A percentile compares a stretch with the other conserved stretches of the same genome.
Conservation (phyloP, 1,140 invertebrate species). For the Zaprionus ghesquierei region DNA sequence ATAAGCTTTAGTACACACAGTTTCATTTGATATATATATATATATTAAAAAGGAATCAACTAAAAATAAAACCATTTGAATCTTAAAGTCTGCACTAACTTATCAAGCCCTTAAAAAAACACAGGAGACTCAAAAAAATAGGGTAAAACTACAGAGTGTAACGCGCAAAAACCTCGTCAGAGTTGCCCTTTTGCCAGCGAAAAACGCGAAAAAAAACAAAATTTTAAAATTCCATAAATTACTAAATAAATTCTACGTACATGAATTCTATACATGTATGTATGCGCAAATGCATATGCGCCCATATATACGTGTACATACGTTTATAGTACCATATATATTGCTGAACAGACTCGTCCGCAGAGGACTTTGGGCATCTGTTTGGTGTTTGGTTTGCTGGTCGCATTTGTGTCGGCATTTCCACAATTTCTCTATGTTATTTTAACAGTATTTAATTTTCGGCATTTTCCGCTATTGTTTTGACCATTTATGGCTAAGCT, state of each 20-base stretch:
- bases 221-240: constrained; percentile 52
- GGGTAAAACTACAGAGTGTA: constrained; percentile 23
- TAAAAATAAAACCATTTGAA: background rate
- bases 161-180: background rate
- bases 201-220: constrained; percentile 30
- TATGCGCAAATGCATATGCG: background rate
- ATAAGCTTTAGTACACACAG: too few species aligned
- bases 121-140: background rate
- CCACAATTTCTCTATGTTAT: background rate
- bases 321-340: background rate
- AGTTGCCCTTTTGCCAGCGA: constrained; percentile 11
- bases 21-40: too few species aligned
- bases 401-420: constrained; percentile 19
- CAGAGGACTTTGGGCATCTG: constrained; percentile 22
- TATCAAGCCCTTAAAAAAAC: background rate
- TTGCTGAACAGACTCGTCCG: background rate
- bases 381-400: constrained; percentile 22
- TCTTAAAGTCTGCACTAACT: too few species aligned
- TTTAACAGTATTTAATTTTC: constrained; percentile 11
- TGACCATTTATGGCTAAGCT: constrained; percentile 6
- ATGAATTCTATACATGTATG: background rate
- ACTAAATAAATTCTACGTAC: constrained; percentile 28
- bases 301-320: background rate
- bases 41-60: background rate
- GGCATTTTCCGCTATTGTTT: constrained; percentile 17